A percentile compares a stretch with the other conserved stretches of the same genome.
These are phyloP conservation scores for Phylloscopus trochilus DNA, from an alignment of 2,113 vertebrate species.

Conservation along the genomic window DNA sequence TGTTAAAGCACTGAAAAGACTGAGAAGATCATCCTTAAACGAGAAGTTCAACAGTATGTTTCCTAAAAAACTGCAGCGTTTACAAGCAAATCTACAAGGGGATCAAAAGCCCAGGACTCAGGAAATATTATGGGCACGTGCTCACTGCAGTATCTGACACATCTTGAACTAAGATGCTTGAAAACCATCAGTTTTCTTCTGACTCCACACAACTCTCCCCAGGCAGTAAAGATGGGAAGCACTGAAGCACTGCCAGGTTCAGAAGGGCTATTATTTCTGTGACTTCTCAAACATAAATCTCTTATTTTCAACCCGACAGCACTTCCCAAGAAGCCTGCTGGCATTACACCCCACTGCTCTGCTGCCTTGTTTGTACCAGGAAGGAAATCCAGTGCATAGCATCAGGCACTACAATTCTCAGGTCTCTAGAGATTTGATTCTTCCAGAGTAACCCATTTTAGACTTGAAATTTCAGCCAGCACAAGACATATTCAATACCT, in stretches of 20 bases:
- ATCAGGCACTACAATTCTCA: accelerated
- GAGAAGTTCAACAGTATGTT: background rate
- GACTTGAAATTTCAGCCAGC: background rate
- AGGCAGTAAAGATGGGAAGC: background rate
- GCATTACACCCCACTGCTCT: background rate
- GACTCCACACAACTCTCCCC: background rate
- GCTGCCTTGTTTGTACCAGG: background rate
- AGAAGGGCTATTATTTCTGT: background rate
- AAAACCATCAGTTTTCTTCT: background rate
- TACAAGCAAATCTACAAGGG: background rate
- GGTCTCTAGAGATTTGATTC: background rate
- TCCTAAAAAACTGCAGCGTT: background rate
- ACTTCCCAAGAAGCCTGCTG: background rate
- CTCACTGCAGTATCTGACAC: background rate
- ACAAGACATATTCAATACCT: background rate
- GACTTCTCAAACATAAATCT: background rate
- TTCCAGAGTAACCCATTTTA: background rate
- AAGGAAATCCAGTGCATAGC: background rate
- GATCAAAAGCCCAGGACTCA: background rate
- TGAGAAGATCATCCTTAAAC: background rate
- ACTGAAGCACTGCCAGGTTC: background rate
- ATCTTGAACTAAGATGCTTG: background rate
- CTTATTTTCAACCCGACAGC: accelerated
- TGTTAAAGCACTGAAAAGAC: background rate
- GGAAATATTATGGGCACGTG: background rate